Percentiles rank a stretch among this genome's conserved stretches.
These are phyloP conservation scores for Picathartes gymnocephalus DNA, from an alignment of 2,113 vertebrate genomes.

Conservation along the genomic window DNA sequence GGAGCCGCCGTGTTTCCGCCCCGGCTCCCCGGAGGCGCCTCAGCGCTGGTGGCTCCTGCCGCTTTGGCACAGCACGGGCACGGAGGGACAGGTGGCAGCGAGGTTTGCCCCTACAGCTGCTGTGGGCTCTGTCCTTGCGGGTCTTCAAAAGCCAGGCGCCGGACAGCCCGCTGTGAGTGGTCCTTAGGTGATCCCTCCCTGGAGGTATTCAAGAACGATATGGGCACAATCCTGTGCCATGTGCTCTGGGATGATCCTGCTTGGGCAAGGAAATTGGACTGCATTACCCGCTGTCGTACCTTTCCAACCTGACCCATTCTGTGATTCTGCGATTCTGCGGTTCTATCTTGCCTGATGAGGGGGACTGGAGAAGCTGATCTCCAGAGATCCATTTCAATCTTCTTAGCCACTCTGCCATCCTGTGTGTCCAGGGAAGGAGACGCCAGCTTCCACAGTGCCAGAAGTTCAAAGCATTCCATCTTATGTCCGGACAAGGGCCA, in stretches of 20 bases:
- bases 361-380: neutral
- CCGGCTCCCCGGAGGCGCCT: neutral
- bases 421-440: neutral
- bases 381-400: accelerated
- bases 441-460: neutral
- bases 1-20: no score
- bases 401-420: accelerated
- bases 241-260: neutral
- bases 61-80: neutral
- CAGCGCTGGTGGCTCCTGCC: neutral
- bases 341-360: neutral
- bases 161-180: neutral
- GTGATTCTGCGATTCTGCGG: neutral
- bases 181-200: neutral
- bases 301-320: neutral
- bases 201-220: neutral
- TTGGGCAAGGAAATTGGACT: neutral
- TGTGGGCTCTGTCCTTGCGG: neutral
- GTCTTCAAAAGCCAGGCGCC: neutral
- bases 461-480: neutral
- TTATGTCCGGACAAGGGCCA: neutral
- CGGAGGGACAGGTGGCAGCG: neutral
- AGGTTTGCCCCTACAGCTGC: neutral
- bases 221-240: accelerated
- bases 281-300: neutral